Percentiles rank a stretch among this genome's conserved stretches.
Conservation (phyloP, 2,888 invertebrate species). For the Gymnosoma rotundatum region DNA sequence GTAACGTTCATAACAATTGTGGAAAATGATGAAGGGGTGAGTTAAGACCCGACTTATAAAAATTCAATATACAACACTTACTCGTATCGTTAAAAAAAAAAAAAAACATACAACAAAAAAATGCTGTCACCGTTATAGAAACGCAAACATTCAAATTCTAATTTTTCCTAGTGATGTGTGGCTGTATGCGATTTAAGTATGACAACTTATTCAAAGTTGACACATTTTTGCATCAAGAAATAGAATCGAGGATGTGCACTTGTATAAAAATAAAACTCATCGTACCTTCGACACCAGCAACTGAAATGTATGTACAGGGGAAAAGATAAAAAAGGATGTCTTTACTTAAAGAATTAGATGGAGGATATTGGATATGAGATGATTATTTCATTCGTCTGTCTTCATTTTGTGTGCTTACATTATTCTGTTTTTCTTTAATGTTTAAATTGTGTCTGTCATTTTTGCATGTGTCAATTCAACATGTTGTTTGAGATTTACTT, state of each 20-base stretch:
- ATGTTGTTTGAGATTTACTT: conserved; percentile 59
- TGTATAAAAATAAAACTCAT: conserved; percentile 31
- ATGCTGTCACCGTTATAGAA: not conserved
- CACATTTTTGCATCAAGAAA: conserved; percentile 58
- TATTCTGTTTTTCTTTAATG: conserved; percentile 12
- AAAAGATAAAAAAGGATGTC: conserved; percentile 50
- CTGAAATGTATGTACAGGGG: conserved; percentile 6
- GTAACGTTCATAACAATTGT: conserved; percentile 63
- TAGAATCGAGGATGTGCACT: conserved; percentile 48
- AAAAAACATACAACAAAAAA: conserved; percentile 1
- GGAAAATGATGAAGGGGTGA: conserved; percentile 50
- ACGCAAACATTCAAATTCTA: not conserved
- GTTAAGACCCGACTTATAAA: conserved; percentile 42
- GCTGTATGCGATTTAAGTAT: not conserved
- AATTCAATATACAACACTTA: conserved; percentile 64
- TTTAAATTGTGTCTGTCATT: conserved; percentile 59
- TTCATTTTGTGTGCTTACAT: conserved; percentile 4
- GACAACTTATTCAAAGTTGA: conserved; percentile 50
- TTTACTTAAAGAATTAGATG: conserved; percentile 61
- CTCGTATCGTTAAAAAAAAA: conserved; percentile 23
- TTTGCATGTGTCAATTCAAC: conserved; percentile 68
- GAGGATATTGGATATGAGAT: conserved; percentile 27
- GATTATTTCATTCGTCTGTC: conserved; percentile 30
- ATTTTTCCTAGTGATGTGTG: not conserved
- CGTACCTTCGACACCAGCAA: conserved; percentile 2